Conservation (phyloP, 2,113 vertebrate species). For the Percopsis transmontana region DNA sequence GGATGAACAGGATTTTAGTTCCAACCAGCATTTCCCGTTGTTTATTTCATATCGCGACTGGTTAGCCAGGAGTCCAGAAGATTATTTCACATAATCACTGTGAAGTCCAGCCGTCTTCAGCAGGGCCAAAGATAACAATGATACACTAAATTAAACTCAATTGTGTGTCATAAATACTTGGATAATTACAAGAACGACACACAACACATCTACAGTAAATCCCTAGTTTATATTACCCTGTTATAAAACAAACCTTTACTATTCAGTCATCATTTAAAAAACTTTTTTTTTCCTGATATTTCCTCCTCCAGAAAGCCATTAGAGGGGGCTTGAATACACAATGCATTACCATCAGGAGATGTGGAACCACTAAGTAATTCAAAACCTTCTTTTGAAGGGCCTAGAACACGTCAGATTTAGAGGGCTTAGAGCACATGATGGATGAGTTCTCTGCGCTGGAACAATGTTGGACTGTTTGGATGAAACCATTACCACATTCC, state of each 20-base stretch:
- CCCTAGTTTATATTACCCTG: too few relatives aligned
- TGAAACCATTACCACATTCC: too few relatives aligned
- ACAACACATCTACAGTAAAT: too few relatives aligned
- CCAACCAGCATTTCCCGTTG: constrained; percentile 7
- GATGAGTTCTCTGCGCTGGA: constrained; percentile 16
- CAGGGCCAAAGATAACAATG: neutral
- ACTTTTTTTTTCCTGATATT: neutral
- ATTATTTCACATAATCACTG: too few relatives aligned
- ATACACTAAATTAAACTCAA: neutral
- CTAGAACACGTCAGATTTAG: constrained; percentile 21
- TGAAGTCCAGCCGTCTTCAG: constrained; percentile 7
- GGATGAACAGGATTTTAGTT: neutral
- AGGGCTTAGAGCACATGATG: constrained; percentile 2
- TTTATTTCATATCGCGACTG: neutral
- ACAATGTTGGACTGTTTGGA: constrained; percentile 10
- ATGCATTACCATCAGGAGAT: neutral
- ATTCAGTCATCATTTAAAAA: too few relatives aligned
- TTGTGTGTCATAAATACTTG: too few relatives aligned
- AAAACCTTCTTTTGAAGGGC: neutral
- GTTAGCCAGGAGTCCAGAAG: neutral
- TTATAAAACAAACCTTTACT: too few relatives aligned
- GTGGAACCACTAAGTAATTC: constrained; percentile 2
- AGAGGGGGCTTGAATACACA: neutral
- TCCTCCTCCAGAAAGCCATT: constrained; percentile 1
- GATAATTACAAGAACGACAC: too few relatives aligned